phyloP scores from a whole-genome alignment of 1,140 invertebrate species.

The Pomacea maculata region DNA sequence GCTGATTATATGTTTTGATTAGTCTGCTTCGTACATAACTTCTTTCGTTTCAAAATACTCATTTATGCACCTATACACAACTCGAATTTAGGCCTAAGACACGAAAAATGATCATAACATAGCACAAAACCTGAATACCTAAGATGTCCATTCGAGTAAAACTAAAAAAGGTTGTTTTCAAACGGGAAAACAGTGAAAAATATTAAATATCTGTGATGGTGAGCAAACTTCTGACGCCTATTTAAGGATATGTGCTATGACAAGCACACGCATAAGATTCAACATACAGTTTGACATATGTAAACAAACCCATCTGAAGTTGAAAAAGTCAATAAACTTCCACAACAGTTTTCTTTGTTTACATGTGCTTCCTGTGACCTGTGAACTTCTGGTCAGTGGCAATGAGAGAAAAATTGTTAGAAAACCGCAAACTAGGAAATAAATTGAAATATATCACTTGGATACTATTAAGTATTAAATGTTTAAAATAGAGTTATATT shows the following conservation, averaged over 20 bases:
- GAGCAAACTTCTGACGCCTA: not conserved
- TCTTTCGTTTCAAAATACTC: too few relatives aligned
- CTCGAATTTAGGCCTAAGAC: too few relatives aligned
- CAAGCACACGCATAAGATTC: not conserved
- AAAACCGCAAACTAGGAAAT: not conserved
- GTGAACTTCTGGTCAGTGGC: conserved; percentile 20
- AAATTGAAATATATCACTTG: not conserved
- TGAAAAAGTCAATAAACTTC: conserved; percentile 11
- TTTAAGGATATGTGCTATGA: not conserved
- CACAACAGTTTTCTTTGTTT: conserved; percentile 35
- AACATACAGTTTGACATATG: too few relatives aligned
- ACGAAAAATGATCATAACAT: too few relatives aligned
- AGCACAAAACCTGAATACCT: too few relatives aligned
- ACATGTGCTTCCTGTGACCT: conserved; percentile 48
- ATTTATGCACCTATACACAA: too few relatives aligned
- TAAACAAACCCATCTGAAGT: conserved; percentile 8
- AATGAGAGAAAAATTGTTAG: not conserved
- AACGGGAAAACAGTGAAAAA: not conserved
- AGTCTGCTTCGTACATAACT: too few relatives aligned
- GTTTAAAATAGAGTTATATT: not conserved
- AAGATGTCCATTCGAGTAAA: too few relatives aligned
- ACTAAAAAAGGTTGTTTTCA: not conserved
- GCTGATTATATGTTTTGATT: too few relatives aligned
- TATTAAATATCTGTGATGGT: not conserved
- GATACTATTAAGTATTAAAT: not conserved